Evolutionary conservation across 53 echinoderm and acorn worm genomes (phyloP).

Genomic region (Pentamera pediparva): DNA sequence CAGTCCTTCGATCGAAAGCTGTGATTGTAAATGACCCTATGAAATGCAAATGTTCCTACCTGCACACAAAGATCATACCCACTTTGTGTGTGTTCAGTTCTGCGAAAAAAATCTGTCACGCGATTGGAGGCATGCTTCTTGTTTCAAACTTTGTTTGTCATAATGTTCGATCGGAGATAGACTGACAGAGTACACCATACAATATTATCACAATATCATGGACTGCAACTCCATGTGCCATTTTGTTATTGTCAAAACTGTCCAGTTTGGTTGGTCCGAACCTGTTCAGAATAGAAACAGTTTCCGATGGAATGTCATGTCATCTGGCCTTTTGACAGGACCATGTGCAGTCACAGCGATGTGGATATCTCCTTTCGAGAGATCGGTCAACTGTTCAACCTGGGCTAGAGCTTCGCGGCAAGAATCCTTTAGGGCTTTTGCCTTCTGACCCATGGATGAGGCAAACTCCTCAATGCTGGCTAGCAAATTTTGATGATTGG

Average conservation of each 20-base stretch:
- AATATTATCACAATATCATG: too few species aligned
- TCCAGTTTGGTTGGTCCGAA: background rate
- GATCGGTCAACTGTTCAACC: background rate
- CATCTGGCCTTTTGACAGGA: background rate
- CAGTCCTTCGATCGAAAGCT: background rate
- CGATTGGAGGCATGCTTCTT: background rate
- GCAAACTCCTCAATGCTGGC: too few species aligned
- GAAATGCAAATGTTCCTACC: background rate
- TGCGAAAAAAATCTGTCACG: background rate
- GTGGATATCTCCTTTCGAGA: background rate
- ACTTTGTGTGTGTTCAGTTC: background rate
- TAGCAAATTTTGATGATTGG: conserved; percentile 4
- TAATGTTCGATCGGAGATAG: too few species aligned
- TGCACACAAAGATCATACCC: background rate
- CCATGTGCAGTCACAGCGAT: background rate
- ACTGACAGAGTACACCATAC: too few species aligned
- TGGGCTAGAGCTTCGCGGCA: background rate
- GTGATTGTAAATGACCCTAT: background rate
- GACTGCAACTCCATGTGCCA: too few species aligned
- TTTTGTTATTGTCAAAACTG: background rate
- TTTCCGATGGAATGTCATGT: background rate
- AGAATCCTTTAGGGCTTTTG: background rate
- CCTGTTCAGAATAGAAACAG: background rate
- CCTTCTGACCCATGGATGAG: background rate
- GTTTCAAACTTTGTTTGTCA: background rate